Evolutionary conservation across 2,888 invertebrate genomes (phyloP).

Genomic region (Cotesia congregata): DNA sequence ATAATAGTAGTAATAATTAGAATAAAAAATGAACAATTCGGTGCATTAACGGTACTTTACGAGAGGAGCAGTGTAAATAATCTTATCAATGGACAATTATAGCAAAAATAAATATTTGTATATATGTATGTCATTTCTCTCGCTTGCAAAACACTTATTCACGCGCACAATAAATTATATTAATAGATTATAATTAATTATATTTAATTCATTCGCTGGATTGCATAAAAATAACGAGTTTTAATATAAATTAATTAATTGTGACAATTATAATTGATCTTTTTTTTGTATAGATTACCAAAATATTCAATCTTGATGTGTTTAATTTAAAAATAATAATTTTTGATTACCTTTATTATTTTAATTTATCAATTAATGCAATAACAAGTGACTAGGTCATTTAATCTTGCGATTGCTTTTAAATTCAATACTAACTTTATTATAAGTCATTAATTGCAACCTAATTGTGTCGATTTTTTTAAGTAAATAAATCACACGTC

Average conservation of each 20-base stretch:
- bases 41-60: background rate
- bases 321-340: constrained; percentile 2
- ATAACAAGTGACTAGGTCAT: constrained; percentile 12
- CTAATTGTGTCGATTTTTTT: constrained; percentile 14
- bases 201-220: background rate
- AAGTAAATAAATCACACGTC: constrained; percentile 16
- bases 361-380: background rate
- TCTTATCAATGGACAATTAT: constrained; percentile 1
- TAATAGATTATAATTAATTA: constrained; percentile 8
- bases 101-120: constrained; percentile 30
- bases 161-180: background rate
- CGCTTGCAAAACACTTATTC: background rate
- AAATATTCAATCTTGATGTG: background rate
- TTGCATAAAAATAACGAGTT: background rate
- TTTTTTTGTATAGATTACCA: background rate
- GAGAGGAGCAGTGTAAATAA: background rate
- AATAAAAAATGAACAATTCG: background rate
- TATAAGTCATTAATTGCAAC: background rate
- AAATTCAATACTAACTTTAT: background rate
- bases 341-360: background rate
- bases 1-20: background rate
- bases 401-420: background rate
- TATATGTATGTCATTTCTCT: constrained; percentile 11
- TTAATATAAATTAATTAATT: background rate
- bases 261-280: background rate